Evolutionary conservation across 2,113 vertebrate species (phyloP).

Genomic region (Fregetta grallaria): DNA sequence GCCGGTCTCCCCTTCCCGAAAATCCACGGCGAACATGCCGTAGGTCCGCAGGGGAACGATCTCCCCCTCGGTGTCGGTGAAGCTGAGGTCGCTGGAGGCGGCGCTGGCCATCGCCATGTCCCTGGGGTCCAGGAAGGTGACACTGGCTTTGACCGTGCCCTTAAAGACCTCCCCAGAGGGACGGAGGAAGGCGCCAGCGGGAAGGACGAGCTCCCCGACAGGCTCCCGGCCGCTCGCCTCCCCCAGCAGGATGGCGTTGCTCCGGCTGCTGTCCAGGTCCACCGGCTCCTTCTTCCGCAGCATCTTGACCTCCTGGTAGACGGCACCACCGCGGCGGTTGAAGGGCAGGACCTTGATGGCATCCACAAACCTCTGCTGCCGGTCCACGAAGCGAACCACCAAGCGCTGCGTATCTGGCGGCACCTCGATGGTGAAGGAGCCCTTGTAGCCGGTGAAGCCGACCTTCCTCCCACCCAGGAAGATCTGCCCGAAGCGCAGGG

Average conservation of each 20-base stretch:
- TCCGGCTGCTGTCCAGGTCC: conserved; percentile 77
- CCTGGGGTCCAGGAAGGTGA: conserved; percentile 94
- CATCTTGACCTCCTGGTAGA: conserved; percentile 91
- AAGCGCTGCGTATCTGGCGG: conserved; percentile 80
- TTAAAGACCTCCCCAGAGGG: conserved; percentile 81
- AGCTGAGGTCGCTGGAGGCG: conserved; percentile 91
- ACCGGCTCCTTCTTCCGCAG: conserved; percentile 83
- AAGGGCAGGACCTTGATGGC: conserved; percentile 90
- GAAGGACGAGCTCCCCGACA: conserved; percentile 86
- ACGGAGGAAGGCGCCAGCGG: conserved; percentile 81
- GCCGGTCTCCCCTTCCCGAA: conserved; percentile 78
- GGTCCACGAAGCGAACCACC: conserved; percentile 88
- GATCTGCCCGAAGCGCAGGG: conserved; percentile 90
- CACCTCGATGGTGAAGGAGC: conserved; percentile 90
- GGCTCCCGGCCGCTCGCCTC: conserved; percentile 77
- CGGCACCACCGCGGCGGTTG: conserved; percentile 82
- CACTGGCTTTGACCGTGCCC: conserved; percentile 87
- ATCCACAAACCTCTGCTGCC: conserved; percentile 81
- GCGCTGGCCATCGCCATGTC: conserved; percentile 82
- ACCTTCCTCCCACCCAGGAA: conserved; percentile 76
- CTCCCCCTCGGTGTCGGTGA: conserved; percentile 83
- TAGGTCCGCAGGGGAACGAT: conserved; percentile 90
- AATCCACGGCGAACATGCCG: conserved; percentile 94
- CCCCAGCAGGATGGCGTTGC: conserved; percentile 82
- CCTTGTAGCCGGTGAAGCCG: conserved; percentile 90